Evolutionary conservation across 2,113 vertebrate genomes (phyloP), one percentile per base, ranked within the genome.

Genomic region (Suncus etruscus): DNA sequence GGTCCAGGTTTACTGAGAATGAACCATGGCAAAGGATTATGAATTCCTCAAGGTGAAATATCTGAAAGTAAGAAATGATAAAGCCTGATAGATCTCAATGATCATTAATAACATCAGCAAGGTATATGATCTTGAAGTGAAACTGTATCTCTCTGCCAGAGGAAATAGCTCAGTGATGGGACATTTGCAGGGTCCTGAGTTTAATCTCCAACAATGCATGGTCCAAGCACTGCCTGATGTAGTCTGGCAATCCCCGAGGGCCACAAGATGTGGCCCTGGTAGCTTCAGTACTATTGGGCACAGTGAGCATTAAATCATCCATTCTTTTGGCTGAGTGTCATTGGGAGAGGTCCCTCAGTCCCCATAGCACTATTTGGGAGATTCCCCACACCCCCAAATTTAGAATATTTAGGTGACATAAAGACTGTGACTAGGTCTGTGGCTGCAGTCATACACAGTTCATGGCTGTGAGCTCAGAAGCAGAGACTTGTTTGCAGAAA

Each of bases 41-140:
- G 32, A 83, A 65, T 83, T 80, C 29, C 66, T 80, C 31, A 66
- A 72, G 88, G 32, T 22, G 32, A 45, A 45, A 15, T 73, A 39
- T 90, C 79, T 76, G 58, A 47, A 87, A 76, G 31, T 29, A n/a
- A 63, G 76, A 72, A 48, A 76, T 12, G 45, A 87, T 85, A 86
- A 86, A 95, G 50, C 68, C 27, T 63, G 8, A 66, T 31, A 73
- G 39, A 5, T 82, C 12, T 29, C 61, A 75, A 61, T 58, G 15
- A 4, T 54, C 11, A 69, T 29, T 73, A 69, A 68, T 90, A n/a
- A 70, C 80, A 58, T 69, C 74, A 54, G 11, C 3, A 27, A 39
- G 15, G 76, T 81, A 81, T 74, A 75, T 63, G 18, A 29, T 87
- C 87, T 81, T 91, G 63, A 51, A 5, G 73, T 70, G 54, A 16